Base-by-base conservation (phyloP, 2,113 vertebrate genomes). In the Nothoprocta pentlandii region DNA sequence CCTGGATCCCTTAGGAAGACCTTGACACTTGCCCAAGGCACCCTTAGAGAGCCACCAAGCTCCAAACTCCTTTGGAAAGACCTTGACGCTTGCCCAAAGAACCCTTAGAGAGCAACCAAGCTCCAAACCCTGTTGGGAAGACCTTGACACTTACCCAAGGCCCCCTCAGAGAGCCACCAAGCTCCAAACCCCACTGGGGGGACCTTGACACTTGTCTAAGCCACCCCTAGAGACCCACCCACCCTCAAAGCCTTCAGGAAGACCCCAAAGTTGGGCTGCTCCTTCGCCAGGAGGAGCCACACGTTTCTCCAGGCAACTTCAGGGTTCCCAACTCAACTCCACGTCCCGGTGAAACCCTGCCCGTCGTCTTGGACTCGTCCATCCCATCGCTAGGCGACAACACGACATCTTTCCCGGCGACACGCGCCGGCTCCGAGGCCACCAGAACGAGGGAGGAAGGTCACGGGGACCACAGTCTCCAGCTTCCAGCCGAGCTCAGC, bases 341-440 rank as follows among this genome's bases (percentile, higher is more conserved):
- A 12, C 5, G 47, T 64, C 47, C 78, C 78, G 78, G 75, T 76
- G 6, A 47, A 77, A 78, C 82, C 88, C 78, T 81, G 73, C 63
- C 88, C 19, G 56, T 87, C 30, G 80, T 70, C 68, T 59, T 28
- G 73, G 90, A 30, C 86, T 49, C 36, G 3, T 36, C 62, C 4
- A 26, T 44, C 63, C 78, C 28, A 59, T 83, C 32, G 82, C 93
- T 69, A 90, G 73, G 93, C 93, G 90, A 92, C 93, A 47, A n/a
- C 39, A 14, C n/a, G 82, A 70, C 90, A 34, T 82, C 90, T 87
- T 64, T 79, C 82, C 82, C 79, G 93, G 93, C 93, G 84, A 68
- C 8, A 21, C 4, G 32, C 3, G 5, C 58, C 7, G 34, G 62
- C 84, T 26, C 9, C 23, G 76, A 66, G 78, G 78, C 88, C 34